These are phyloP conservation scores for Crotalus helleri DNA, from an alignment of 2,113 vertebrate genomes.

Conservation along the genomic window DNA sequence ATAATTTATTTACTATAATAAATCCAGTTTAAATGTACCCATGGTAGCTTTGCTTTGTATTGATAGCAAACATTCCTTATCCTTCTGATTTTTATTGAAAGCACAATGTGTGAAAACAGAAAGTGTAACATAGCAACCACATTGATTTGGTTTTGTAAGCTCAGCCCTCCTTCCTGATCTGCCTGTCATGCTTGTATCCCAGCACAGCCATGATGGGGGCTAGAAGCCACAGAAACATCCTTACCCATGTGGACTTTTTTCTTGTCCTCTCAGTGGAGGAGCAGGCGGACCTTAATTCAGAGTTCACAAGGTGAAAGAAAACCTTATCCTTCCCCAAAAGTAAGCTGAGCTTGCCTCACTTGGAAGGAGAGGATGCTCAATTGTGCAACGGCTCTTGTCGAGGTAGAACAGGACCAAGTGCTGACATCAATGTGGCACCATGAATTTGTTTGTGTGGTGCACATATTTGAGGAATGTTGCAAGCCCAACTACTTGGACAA, in stretches of 20 bases:
- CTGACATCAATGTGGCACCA: background rate
- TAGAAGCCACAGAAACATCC: background rate
- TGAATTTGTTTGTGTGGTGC: background rate
- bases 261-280: background rate
- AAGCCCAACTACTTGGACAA: background rate
- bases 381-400: background rate
- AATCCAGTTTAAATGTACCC: no score
- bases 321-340: background rate
- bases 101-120: no score
- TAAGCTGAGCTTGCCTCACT: background rate
- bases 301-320: background rate
- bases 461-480: background rate
- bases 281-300: background rate
- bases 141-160: background rate
- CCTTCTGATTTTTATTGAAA: no score
- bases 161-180: background rate
- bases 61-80: no score
- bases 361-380: background rate
- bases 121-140: no score
- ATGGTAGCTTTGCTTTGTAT: no score
- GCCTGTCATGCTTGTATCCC: background rate
- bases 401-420: background rate
- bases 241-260: background rate
- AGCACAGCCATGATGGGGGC: background rate
- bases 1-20: background rate